Evolutionary conservation across 2,113 vertebrate genomes (phyloP).

Genomic region (Camelus dromedarius): DNA sequence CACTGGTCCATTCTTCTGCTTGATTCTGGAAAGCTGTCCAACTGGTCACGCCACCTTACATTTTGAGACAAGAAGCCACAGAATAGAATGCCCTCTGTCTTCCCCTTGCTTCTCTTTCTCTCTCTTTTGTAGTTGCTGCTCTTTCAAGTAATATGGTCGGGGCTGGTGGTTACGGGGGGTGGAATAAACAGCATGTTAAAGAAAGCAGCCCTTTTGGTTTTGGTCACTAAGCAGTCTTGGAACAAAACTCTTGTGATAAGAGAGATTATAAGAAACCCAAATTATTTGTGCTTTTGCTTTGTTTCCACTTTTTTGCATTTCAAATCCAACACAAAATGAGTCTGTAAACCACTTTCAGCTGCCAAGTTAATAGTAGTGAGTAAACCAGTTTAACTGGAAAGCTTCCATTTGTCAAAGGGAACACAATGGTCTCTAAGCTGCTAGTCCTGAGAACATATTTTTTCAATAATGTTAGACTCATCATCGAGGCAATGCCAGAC

Average conservation of each 20-base stretch:
- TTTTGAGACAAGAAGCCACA: background rate
- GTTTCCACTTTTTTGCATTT: background rate
- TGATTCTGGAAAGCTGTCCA: background rate
- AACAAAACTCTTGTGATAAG: background rate
- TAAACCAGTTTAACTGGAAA: background rate
- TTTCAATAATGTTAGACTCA: background rate
- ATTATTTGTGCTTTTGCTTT: slow-evolving; percentile 7
- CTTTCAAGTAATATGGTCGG: background rate
- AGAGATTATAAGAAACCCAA: background rate
- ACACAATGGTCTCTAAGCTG: background rate
- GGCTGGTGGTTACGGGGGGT: too few species aligned
- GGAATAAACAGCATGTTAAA: background rate
- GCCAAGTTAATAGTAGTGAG: background rate
- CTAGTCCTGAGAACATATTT: background rate
- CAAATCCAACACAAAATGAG: slow-evolving; percentile 15
- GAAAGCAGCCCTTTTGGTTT: background rate
- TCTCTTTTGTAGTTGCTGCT: background rate
- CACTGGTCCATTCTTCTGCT: background rate
- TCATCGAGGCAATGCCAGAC: background rate
- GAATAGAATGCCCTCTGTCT: background rate
- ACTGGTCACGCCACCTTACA: background rate
- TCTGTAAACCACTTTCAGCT: background rate
- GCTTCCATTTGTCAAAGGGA: background rate
- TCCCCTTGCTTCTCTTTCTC: background rate
- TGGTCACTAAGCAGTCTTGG: background rate